Conservation (phyloP, 2,797 vertebrate genomes). For the Pristis pectinata region DNA sequence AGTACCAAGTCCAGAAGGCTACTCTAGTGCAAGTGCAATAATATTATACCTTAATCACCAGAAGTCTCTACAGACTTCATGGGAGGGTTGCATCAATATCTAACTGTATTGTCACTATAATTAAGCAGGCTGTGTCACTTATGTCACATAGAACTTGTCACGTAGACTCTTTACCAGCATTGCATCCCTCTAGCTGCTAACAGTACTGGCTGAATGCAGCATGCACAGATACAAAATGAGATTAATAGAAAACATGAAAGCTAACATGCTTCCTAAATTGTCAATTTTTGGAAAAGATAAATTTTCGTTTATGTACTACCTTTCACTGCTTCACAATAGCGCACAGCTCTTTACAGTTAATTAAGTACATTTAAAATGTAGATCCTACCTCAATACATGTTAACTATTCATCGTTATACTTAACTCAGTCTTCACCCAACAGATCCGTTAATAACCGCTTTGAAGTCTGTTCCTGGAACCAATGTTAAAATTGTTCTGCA, state of each 20-base stretch:
- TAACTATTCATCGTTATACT: not conserved
- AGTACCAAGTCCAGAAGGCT: no score
- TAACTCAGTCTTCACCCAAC: not conserved
- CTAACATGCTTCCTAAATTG: not conserved
- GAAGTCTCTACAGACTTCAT: not conserved
- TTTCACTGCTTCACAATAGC: not conserved
- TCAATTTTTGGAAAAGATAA: not conserved
- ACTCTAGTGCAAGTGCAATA: not conserved
- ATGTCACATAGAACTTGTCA: no score
- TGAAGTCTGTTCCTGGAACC: not conserved
- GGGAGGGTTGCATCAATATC: not conserved
- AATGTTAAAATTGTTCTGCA: not conserved
- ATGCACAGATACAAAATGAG: not conserved
- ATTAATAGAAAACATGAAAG: not conserved
- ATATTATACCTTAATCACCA: not conserved
- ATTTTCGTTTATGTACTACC: not conserved
- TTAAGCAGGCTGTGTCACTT: not conserved
- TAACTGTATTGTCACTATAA: not conserved
- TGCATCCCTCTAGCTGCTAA: not conserved
- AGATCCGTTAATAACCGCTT: not conserved
- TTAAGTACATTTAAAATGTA: not conserved
- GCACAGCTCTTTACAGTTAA: not conserved
- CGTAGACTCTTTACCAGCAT: not conserved
- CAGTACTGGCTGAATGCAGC: not conserved
- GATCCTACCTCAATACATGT: not conserved